Base-by-base conservation (phyloP, 1,140 invertebrate genomes). In the Anadara kagoshimensis region DNA sequence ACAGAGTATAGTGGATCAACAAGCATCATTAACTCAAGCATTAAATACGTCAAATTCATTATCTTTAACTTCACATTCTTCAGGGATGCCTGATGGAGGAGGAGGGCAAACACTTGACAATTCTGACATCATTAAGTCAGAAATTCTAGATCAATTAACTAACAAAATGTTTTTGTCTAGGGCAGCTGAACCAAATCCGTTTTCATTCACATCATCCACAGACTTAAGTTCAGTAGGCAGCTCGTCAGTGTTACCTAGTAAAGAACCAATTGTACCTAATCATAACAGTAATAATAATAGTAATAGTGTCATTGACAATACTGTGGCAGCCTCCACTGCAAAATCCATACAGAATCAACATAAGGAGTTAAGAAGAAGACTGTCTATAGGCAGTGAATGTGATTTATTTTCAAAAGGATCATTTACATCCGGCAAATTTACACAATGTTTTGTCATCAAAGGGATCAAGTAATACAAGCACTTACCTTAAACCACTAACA, bases 361-460 rank as follows among this genome's bases (percentile, higher is more conserved):
- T 29, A 65, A 64, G 12, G 83, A 85, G 62, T 49, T 83, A 1
- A 85, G 81, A 73, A 73, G 85, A 41, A 78, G 85, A 70, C 73
- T 86, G 14, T 86, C 85, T n/a, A 75, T 80, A 22, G 85, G 84
- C 56, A 67, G 68, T 56, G 77, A 75, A 54, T 49, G 51, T 64
- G 73, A 75, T 41, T 26, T 69, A 12, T 41, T 51, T 53, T 47
- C 44, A 22, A 16, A 12, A 18, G 43, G 18, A 26, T 51, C 16
- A 51, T 24, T 24, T 11, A 22, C 24, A 43, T 53, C 44, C 44
- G 54, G 51, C 51, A 56, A 67, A 56, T 62, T 64, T 71, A 5
- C 44, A n/a, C 20, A 57, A 47, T n/a, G 63, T 14, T 63, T 45
- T 24, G 47, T 71, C 59, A 41, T 57, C 59, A 71, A 26, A 20